Evolutionary conservation across 2,113 vertebrate species (phyloP).

Genomic region (Hemichromis elongatus): DNA sequence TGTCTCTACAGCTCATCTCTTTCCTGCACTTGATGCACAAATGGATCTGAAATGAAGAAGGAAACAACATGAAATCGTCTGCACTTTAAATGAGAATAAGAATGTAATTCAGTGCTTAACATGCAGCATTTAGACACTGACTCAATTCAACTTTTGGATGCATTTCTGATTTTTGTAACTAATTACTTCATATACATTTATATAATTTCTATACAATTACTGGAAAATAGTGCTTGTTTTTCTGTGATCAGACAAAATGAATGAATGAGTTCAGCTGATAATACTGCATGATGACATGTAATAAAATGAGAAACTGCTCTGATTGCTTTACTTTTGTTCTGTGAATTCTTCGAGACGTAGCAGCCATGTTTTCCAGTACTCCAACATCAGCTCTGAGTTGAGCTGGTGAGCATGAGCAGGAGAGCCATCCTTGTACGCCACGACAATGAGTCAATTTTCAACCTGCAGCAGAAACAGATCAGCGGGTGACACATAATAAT

Average conservation of each 20-base stretch:
- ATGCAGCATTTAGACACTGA: background rate
- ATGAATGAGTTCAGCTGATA: background rate
- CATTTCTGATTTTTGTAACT: background rate
- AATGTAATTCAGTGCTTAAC: background rate
- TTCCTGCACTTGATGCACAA: background rate
- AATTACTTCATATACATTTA: background rate
- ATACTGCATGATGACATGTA: background rate
- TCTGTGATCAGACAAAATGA: no score
- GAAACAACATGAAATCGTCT: background rate
- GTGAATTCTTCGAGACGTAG: constrained; percentile 82
- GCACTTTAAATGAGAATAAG: background rate
- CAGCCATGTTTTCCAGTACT: constrained; percentile 91
- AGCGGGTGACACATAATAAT: background rate
- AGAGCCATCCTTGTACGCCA: constrained; percentile 91
- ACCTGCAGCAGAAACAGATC: constrained; percentile 69
- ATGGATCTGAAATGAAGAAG: constrained; percentile 31
- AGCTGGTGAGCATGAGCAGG: constrained; percentile 86
- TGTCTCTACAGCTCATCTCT: background rate
- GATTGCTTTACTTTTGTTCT: constrained; percentile 58
- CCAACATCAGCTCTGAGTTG: constrained; percentile 71
- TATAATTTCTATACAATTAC: background rate
- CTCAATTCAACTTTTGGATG: background rate
- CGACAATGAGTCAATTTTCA: constrained; percentile 85
- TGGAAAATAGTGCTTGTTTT: no score
- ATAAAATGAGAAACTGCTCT: background rate